Base-by-base conservation (phyloP, 2,113 vertebrate species). In the Sigmodon hispidus region DNA sequence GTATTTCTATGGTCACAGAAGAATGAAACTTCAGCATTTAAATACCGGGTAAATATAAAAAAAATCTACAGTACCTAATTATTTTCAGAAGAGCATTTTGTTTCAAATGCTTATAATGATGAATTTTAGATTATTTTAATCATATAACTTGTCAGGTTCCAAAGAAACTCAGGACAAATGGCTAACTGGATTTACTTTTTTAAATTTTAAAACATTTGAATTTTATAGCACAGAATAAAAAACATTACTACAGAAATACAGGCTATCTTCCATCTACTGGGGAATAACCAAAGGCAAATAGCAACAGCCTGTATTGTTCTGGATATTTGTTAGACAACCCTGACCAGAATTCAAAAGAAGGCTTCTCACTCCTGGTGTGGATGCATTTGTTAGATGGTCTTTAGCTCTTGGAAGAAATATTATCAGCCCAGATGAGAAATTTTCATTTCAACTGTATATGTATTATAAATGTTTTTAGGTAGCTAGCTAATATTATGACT, bases 151-250 rank as follows among this genome's bases (percentile, higher is more conserved):
- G 6, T 13, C 36, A 59, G n/a, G 3, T 81, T 7, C 55, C 11
- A n/a, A 59, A 81, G 52, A 40, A 26, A 59, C 3, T 26, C 79
- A 59, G 12, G n/a, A 81, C 12, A 59, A 81, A 29, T 59, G 79
- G 34, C 22, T 40, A 3, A 94, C 10, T 65, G 13, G 11, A 36
- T 59, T 81, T 59, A 1, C 12, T n/a, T 59, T 59, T 22, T 40
- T 52, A n/a, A n/a, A 59, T 29, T 26, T 40, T 13, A 83, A 83
- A 40, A 83, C 1, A 16, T 61, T 45, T 85, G 9, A 29, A 50
- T 90, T 97, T 93, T 45, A 89, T 13, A 91, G 15, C 22, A 70
- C 9, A 87, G 26, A 34, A 89, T 16, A 90, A 86, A 21, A 92
- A 83, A 48, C 4, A 50, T 57, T 0, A 43, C 22, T 73, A 43